These are phyloP conservation scores for Erebia aethiops DNA, from an alignment of 2,888 invertebrate genomes.

Conservation along the genomic window DNA sequence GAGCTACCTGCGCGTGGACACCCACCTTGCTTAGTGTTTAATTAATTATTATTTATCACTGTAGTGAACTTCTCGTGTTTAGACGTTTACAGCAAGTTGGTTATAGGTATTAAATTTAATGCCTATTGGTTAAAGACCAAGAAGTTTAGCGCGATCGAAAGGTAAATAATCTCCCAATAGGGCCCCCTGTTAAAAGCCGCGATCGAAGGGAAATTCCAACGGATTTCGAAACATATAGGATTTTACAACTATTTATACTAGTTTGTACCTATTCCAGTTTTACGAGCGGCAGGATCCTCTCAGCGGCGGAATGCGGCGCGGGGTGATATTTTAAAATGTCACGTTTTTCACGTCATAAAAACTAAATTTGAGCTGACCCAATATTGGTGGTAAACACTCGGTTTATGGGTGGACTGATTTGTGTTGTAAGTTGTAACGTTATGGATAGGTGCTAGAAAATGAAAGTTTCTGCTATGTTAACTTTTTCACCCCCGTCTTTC, in stretches of 20 bases:
- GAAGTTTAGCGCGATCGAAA: too few relatives aligned
- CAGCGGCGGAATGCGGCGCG: constrained; percentile 38
- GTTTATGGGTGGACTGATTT: constrained; percentile 23
- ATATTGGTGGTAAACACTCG: constrained; percentile 35
- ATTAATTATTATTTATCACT: constrained; percentile 40
- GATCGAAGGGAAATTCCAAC: background rate
- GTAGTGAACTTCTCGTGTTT: constrained; percentile 39
- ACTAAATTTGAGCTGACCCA: constrained; percentile 40
- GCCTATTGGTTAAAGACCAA: too few relatives aligned
- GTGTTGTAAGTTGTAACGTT: constrained; percentile 1
- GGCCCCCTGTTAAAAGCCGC: background rate
- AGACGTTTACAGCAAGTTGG: constrained; percentile 9
- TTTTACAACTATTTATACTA: constrained; percentile 8
- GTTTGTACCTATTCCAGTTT: constrained; percentile 35
- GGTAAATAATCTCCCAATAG: too few relatives aligned
- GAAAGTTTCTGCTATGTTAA: too few relatives aligned
- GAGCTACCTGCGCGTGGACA: constrained; percentile 53
- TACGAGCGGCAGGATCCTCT: constrained; percentile 47
- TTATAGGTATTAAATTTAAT: too few relatives aligned
- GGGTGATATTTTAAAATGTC: constrained; percentile 34
- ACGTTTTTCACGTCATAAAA: constrained; percentile 38
- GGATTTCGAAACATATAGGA: background rate
- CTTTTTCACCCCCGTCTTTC: too few relatives aligned
- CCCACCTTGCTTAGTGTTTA: constrained; percentile 48
- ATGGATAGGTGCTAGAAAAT: background rate